phyloP scores from a whole-genome alignment of 2,797 vertebrate species.

The Eulemur rubriventer region DNA sequence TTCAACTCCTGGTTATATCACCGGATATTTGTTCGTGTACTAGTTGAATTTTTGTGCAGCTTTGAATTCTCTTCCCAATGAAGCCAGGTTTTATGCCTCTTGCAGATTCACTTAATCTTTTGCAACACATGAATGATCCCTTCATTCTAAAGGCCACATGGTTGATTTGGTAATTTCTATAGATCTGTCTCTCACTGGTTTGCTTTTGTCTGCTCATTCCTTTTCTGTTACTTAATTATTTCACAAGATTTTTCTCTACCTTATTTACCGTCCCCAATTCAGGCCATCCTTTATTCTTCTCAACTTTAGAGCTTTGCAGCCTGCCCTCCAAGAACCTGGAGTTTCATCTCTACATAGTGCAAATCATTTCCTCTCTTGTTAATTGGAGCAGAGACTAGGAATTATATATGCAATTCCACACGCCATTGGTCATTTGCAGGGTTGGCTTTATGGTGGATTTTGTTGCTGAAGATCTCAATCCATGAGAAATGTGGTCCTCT shows the following conservation, averaged over 20 bases:
- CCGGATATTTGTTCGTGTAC: slow-evolving; percentile 65
- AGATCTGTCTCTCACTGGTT: slow-evolving; percentile 79
- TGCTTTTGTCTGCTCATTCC: slow-evolving; percentile 80
- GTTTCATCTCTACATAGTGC: slow-evolving; percentile 13
- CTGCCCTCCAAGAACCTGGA: not conserved
- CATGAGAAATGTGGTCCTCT: slow-evolving; percentile 4
- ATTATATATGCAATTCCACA: slow-evolving; percentile 50
- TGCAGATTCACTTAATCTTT: slow-evolving; percentile 83
- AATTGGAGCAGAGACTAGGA: not conserved
- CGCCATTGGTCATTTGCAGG: not conserved
- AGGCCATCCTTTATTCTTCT: slow-evolving; percentile 50
- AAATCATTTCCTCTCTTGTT: not conserved
- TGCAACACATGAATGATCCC: slow-evolving; percentile 83
- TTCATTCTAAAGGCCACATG: slow-evolving; percentile 84
- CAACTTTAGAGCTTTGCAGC: slow-evolving; percentile 44
- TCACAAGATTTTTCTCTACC: slow-evolving; percentile 74
- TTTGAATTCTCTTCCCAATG: slow-evolving; percentile 76
- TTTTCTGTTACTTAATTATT: slow-evolving; percentile 81
- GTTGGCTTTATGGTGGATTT: slow-evolving; percentile 44
- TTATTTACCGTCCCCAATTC: slow-evolving; percentile 70
- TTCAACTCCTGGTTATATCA: slow-evolving; percentile 69
- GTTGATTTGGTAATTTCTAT: slow-evolving; percentile 86
- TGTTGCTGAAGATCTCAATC: not conserved
- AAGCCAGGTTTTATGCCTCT: slow-evolving; percentile 78
- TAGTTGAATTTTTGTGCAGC: slow-evolving; percentile 68